Base-by-base conservation (phyloP, 2,888 invertebrate genomes). In the Thysanoteuthis rhombus region DNA sequence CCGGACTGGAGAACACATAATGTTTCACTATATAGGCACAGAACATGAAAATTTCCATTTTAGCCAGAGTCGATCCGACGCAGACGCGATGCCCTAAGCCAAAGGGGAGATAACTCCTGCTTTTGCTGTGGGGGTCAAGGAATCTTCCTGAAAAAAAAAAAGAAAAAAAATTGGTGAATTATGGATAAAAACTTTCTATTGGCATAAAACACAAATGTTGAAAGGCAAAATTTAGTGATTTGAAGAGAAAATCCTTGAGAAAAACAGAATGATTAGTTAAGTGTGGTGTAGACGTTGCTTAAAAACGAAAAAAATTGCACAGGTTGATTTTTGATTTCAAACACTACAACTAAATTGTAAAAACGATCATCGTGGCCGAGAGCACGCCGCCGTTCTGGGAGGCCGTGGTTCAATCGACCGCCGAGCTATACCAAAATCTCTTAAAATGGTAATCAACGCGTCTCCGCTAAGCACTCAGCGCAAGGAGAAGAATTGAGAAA, bases 41-140 rank as follows among this genome's bases (percentile, higher is more conserved):
- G 93, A 94, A 94, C 75, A 94, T 92, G 92, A 94, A 94, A 40
- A 94, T 93, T 58, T 94, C 94, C 94, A 94, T 94, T 93, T 94
- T 94, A 16, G 94, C 94, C 39, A 94, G 93, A 28, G 93, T 93
- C 22, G 94, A 94, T 25, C 94, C 94, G 16, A 94, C 93, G 52
- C 94, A 94, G 32, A 94, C 94, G n/a, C 94, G 93, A 89, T 94
- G 94, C 3, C 94, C 94, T 22, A 94, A 94, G 19, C 94, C 94
- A 93, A 94, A 94, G 8, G 94, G 94, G n/a, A 94, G 93, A 89
- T 94, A 94, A 93, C 94, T 94, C 93, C 94, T 94, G n/a, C 94
- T 58, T 90, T 94, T 93, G 42, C 52, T 93, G 28, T 89, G 42
- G 25, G 75, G 90, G 36, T 94, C 90, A 28, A 94, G 92, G 47